Percentiles rank a stretch among this genome's conserved stretches.
phyloP scores from a whole-genome alignment of 2,888 invertebrate species.

The Octodonta nipae region DNA sequence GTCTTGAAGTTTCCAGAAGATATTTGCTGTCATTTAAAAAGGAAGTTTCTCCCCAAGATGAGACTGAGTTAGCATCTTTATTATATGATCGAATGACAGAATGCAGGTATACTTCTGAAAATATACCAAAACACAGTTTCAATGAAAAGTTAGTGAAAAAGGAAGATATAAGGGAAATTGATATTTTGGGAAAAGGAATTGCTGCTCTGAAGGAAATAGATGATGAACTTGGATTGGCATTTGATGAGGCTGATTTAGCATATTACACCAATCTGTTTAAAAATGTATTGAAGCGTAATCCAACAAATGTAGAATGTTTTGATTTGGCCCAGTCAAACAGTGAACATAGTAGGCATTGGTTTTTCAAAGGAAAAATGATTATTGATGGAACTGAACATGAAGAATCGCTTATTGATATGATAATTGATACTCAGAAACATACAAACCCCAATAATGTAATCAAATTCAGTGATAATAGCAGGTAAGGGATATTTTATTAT shows the following conservation, averaged over 20 bases:
- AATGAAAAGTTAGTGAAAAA: slow-evolving; percentile 51
- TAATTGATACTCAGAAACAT: slow-evolving; percentile 72
- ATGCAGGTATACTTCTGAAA: slow-evolving; percentile 60
- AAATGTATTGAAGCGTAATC: slow-evolving; percentile 72
- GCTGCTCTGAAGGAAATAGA: slow-evolving; percentile 64
- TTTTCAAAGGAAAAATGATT: slow-evolving; percentile 83
- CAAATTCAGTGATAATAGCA: slow-evolving; percentile 94
- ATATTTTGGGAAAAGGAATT: slow-evolving; percentile 64
- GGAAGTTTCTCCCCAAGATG: slow-evolving; percentile 31
- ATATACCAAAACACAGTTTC: slow-evolving; percentile 51
- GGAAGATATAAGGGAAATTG: slow-evolving; percentile 71
- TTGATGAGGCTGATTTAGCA: slow-evolving; percentile 84
- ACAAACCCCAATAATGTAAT: slow-evolving; percentile 91
- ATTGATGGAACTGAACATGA: slow-evolving; percentile 66
- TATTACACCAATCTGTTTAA: slow-evolving; percentile 80
- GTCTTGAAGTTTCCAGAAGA: slow-evolving; percentile 71
- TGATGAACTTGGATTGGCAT: slow-evolving; percentile 58
- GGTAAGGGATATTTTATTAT: no score
- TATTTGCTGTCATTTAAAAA: slow-evolving; percentile 50
- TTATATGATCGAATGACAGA: slow-evolving; percentile 90
- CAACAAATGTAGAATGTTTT: slow-evolving; percentile 94
- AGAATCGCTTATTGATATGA: slow-evolving; percentile 83
- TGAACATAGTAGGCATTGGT: slow-evolving; percentile 98
- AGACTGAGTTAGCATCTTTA: slow-evolving; percentile 42
- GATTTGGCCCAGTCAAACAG: slow-evolving; percentile 97